Evolutionary conservation across 1,140 invertebrate species (phyloP), one percentile per base, ranked within the genome.

Genomic region (Camponotus pennsylvanicus): DNA sequence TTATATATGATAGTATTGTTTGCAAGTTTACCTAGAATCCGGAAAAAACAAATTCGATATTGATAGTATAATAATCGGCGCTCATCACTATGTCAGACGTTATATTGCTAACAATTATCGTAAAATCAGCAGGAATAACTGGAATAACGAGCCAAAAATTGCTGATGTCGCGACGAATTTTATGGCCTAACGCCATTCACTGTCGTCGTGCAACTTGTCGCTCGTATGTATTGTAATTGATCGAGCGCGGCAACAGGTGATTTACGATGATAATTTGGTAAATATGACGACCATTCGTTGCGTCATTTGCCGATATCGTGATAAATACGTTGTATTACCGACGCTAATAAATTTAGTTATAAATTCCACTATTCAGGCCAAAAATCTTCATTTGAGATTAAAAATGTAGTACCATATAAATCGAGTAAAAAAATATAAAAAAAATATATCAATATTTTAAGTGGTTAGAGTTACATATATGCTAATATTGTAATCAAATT

Each of bases 201-300:
- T 67, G 76, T 69, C 63, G 67, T 32, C 55, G 57, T 37, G 76
- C 18, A 57, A 70, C 70, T 82, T 59, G 86, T 88, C 66, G 87
- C 67, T 61, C 79, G 69, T 49, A 73, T 61, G 70, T 49, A 52
- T 52, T 52, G 13, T 82, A 82, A 77, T 69, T 83, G 85, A 73
- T 76, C 75, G 64, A 18, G 63, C 11, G 45, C 64, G 57, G 87
- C 87, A 88, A 88, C 87, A 88, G 87, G 87, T 88, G 85, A 86
- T 82, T 70, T 77, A 83, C 64, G 75, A 83, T 86, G 52, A 80
- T 80, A 86, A 83, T 87, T 83, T 57, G 55, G 55, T 83, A 83
- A 83, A 83, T 83, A 75, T 73, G 59, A 85, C 64, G 15, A 64
- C 42, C 40, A 67, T 73, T 78, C 70, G 52, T 45, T 37, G 49